These are phyloP conservation scores for Chiloscyllium punctatum DNA, from an alignment of 2,797 vertebrate species.

Conservation along the genomic window DNA sequence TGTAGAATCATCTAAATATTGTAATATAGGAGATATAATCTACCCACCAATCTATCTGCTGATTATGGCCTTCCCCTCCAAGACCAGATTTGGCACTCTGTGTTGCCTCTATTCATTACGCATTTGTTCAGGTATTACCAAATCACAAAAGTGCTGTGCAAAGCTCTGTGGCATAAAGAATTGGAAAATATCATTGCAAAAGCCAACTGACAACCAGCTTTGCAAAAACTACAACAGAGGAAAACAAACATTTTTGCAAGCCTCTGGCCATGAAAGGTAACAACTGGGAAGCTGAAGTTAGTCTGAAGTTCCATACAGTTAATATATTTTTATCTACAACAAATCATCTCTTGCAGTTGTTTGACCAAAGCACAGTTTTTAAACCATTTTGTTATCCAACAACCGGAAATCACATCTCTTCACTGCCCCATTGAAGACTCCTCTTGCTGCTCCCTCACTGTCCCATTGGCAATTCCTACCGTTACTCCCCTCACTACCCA, in stretches of 20 bases:
- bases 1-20: not conserved
- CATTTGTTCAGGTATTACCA: not conserved
- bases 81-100: not conserved
- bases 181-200: slow-evolving; percentile 10
- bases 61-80: not conserved
- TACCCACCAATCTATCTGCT: not conserved
- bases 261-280: not conserved
- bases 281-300: not conserved
- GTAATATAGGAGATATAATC: not conserved
- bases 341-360: not conserved
- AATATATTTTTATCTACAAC: not conserved
- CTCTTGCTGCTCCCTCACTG: too few relatives aligned
- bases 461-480: too few relatives aligned
- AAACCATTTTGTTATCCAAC: not conserved
- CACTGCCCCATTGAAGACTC: too few relatives aligned
- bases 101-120: not conserved
- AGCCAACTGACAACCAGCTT: not conserved
- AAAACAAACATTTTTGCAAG: not conserved
- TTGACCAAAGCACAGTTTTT: not conserved
- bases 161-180: not conserved
- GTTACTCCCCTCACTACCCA: too few relatives aligned
- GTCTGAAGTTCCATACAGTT: not conserved
- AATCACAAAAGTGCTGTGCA: not conserved
- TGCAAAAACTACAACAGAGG: not conserved
- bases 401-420: too few relatives aligned